Conservation (phyloP, 1,140 invertebrate genomes). For the Lordiphosa clarofinis region DNA sequence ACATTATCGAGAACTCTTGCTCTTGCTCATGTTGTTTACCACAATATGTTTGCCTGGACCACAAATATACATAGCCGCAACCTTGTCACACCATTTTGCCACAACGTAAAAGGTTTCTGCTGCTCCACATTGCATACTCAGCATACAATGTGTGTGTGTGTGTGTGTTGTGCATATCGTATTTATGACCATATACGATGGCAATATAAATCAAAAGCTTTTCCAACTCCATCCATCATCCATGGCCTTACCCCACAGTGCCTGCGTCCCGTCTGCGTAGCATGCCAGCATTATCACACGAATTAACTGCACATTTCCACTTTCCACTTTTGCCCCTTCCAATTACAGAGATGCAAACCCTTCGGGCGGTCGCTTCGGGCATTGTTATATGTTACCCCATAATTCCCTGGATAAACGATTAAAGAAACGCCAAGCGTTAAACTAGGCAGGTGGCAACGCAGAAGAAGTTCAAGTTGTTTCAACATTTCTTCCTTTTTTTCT, state of each 20-base stretch:
- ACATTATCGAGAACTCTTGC: conserved; percentile 44
- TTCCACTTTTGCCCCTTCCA: conserved; percentile 20
- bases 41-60: conserved; percentile 45
- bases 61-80: conserved; percentile 30
- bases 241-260: conserved; percentile 21
- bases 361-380: conserved; percentile 51
- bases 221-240: conserved; percentile 70
- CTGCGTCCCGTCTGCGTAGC: conserved; percentile 1
- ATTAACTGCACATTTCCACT: conserved; percentile 73
- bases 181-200: conserved; percentile 59
- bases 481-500: conserved; percentile 42
- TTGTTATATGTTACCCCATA: conserved; percentile 37
- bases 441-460: conserved; percentile 32
- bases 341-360: conserved; percentile 53
- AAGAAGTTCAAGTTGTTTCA: conserved; percentile 44
- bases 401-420: conserved; percentile 57
- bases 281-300: conserved; percentile 58
- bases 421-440: conserved; percentile 62
- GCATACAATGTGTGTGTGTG: conserved; percentile 4
- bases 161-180: conserved; percentile 26
- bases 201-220: conserved; percentile 76
- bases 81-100: conserved; percentile 27
- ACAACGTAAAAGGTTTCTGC: conserved; percentile 13
- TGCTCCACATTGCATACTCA: conserved; percentile 11
- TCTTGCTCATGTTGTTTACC: conserved; percentile 50